Evolutionary conservation across 2,797 vertebrate genomes (phyloP).

Genomic region (Mustela erminea): DNA sequence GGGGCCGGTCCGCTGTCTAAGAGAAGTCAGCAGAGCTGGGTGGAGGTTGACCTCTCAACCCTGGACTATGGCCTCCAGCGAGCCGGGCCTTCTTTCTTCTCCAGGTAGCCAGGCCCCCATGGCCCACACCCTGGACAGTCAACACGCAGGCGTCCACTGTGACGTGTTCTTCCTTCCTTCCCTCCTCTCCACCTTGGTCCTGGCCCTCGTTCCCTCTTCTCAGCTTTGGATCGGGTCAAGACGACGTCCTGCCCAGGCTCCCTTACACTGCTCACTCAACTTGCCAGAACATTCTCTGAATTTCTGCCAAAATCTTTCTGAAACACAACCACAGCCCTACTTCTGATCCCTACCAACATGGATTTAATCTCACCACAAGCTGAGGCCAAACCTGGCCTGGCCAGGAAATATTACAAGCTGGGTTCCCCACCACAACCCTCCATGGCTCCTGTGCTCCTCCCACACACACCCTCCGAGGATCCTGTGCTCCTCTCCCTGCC

Average conservation of each 20-base stretch:
- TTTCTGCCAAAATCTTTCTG: not conserved
- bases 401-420: not conserved
- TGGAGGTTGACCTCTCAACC: not conserved
- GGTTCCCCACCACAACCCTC: not conserved
- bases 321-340: not conserved
- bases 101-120: not conserved
- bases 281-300: not conserved
- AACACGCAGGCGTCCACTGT: not conserved
- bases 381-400: not conserved
- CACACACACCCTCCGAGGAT: too few species aligned
- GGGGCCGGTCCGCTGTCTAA: not conserved
- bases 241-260: not conserved
- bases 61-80: too few species aligned
- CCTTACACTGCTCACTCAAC: not conserved
- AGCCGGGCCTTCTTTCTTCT: rapidly evolving
- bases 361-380: not conserved
- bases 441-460: not conserved
- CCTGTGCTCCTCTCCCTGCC: not conserved
- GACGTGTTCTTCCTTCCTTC: not conserved
- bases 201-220: not conserved
- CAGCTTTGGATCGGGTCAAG: not conserved
- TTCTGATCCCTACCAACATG: not conserved
- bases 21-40: not conserved
- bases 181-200: not conserved
- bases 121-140: not conserved